phyloP scores from a whole-genome alignment of 2,113 vertebrate genomes.

The Coryphaenoides rupestris region DNA sequence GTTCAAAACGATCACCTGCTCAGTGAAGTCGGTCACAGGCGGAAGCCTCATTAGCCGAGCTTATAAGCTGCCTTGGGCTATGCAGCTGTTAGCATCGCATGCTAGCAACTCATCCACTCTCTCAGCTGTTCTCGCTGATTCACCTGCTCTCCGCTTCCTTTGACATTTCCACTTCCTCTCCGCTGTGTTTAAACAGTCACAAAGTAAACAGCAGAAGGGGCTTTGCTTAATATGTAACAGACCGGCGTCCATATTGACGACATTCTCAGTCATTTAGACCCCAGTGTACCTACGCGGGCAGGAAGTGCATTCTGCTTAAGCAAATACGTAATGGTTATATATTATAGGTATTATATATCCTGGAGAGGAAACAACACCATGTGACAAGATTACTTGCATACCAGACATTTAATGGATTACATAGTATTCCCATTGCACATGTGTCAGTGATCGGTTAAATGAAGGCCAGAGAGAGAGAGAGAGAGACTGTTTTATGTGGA shows the following conservation, averaged over 20 bases:
- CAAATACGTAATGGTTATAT: constrained; percentile 9
- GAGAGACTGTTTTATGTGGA: background rate
- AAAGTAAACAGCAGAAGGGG: constrained; percentile 41
- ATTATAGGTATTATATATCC: background rate
- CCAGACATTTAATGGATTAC: no score
- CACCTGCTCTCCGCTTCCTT: constrained; percentile 57
- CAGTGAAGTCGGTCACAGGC: constrained; percentile 2
- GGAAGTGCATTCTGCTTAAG: background rate
- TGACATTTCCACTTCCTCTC: constrained; percentile 48
- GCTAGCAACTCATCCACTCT: constrained; percentile 53
- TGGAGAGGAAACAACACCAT: constrained; percentile 20
- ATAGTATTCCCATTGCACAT: no score
- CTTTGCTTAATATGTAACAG: constrained; percentile 41
- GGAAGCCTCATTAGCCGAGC: constrained; percentile 32
- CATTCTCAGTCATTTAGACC: constrained; percentile 7
- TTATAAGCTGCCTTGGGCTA: constrained; percentile 25
- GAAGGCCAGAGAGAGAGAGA: constrained; percentile 39
- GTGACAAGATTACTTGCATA: no score
- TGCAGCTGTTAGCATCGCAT: constrained; percentile 64
- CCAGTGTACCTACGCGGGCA: background rate
- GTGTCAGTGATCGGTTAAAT: constrained; percentile 10
- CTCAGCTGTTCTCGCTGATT: constrained; percentile 67
- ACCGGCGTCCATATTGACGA: constrained; percentile 8
- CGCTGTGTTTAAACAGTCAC: constrained; percentile 44
- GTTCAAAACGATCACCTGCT: background rate